phyloP scores from a whole-genome alignment of 2,113 vertebrate genomes.

The Chlorodrepanis virens region DNA sequence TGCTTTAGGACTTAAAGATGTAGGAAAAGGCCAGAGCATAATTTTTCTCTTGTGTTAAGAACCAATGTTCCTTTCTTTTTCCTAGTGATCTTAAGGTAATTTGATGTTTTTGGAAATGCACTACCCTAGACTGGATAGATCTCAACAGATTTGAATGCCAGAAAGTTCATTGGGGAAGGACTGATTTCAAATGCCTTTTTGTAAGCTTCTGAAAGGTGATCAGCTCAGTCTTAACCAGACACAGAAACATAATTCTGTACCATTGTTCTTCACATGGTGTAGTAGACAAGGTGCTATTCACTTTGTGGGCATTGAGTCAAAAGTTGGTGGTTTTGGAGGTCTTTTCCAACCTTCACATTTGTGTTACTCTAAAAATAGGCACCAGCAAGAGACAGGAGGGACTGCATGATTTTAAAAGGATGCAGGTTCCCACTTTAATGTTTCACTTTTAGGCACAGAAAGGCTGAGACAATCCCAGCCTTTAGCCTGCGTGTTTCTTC shows the following conservation, averaged over 20 bases:
- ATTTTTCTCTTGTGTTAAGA: background rate
- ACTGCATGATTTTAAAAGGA: background rate
- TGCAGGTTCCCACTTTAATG: background rate
- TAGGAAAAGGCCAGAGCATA: background rate
- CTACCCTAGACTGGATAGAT: background rate
- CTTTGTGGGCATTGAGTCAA: background rate
- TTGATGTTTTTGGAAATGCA: background rate
- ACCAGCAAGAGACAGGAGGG: background rate
- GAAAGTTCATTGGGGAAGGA: background rate
- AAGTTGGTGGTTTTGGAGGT: background rate
- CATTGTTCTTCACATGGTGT: background rate
- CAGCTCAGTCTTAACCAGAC: background rate
- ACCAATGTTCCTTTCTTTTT: background rate
- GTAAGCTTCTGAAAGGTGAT: background rate
- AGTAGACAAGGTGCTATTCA: background rate
- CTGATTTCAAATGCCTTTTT: background rate
- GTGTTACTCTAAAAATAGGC: background rate
- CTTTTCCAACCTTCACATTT: background rate
- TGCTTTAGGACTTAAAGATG: background rate
- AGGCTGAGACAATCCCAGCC: background rate
- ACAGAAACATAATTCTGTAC: background rate
- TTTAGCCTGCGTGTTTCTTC: background rate
- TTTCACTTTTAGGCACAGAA: background rate
- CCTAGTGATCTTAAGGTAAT: background rate
- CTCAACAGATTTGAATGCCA: background rate